Base-by-base conservation (phyloP, 2,888 invertebrate species). In the Hecatera dysodea region DNA sequence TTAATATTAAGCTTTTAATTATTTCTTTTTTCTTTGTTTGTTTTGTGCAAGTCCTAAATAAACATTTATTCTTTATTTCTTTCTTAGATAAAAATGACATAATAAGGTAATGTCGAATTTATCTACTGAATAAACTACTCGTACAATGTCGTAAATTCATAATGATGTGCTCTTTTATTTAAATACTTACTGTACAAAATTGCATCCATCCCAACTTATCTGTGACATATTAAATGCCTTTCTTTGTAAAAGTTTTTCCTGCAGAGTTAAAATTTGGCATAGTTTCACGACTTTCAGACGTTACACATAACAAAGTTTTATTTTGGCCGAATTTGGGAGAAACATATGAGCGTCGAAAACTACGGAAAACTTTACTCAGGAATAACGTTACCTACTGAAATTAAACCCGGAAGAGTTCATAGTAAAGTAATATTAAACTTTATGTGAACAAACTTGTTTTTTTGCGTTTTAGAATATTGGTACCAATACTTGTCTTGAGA, bases 241-340 rank as follows among this genome's bases (percentile, higher is more conserved):
- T 24, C 77, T 61, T 61, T 46, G 78, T 50, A 33, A 12, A 29
- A 70, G 50, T 56, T 70, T 39, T 44, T 44, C 36, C n/a, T 19
- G 29, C 42, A 36, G 50, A 57, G 71, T 74, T 61, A 36, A 69
- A 76, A 69, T 71, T 74, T 71, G 72, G 29, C 64, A 66, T 79
- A 79, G 80, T 74, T 67, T 66, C 56, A 56, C 48, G 11, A 74
- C 59, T 75, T 46, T 8, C 62, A 36, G 24, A 44, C 19, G 68
- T 60, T 36, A 75, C 67, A 33, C 27, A n/a, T 11, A 36, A 11
- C 42, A 52, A 62, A 77, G 24, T 71, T 74, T 77, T 61, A 22
- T 77, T 76, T 77, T 52, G 52, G 50, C 1, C 0, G 15, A 56
- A 76, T 76, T 77, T 52, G 52, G 50, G 2, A 0, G 15, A 56